phyloP scores from a whole-genome alignment of 2,113 vertebrate genomes.

The Neolamprologus tretocephalus region DNA sequence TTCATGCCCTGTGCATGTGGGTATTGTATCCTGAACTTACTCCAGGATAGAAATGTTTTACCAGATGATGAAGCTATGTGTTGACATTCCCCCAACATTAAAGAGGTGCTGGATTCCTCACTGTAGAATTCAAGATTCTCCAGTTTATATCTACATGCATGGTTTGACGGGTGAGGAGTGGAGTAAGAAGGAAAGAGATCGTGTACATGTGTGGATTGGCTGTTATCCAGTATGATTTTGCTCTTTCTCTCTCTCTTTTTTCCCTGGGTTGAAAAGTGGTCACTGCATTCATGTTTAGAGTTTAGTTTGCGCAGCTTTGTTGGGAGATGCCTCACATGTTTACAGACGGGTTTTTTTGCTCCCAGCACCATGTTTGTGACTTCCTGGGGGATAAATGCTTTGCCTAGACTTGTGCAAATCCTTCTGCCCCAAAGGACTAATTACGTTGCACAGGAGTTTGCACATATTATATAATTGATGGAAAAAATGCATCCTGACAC shows the following conservation, averaged over 20 bases:
- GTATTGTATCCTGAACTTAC: not conserved
- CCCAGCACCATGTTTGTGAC: not conserved
- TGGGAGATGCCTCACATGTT: not conserved
- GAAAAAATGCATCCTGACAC: not conserved
- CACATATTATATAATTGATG: not conserved
- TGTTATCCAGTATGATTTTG: not conserved
- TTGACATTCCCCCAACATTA: not conserved
- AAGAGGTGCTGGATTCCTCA: not conserved
- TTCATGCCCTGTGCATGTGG: not conserved
- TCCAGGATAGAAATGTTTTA: not conserved
- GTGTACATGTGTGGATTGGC: not conserved
- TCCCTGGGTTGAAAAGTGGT: not conserved
- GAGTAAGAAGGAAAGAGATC: not conserved
- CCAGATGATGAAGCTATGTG: not conserved
- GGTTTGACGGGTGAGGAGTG: not conserved
- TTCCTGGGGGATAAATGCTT: not conserved
- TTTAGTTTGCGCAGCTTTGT: not conserved
- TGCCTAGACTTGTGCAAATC: not conserved
- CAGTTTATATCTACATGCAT: not conserved
- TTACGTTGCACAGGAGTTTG: not conserved
- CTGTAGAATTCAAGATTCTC: not conserved
- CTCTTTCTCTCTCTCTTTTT: not conserved
- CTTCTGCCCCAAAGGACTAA: not conserved
- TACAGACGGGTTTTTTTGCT: not conserved
- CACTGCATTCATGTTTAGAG: not conserved